Conservation (phyloP, 2,888 invertebrate species). For the Ormia ochracea region DNA sequence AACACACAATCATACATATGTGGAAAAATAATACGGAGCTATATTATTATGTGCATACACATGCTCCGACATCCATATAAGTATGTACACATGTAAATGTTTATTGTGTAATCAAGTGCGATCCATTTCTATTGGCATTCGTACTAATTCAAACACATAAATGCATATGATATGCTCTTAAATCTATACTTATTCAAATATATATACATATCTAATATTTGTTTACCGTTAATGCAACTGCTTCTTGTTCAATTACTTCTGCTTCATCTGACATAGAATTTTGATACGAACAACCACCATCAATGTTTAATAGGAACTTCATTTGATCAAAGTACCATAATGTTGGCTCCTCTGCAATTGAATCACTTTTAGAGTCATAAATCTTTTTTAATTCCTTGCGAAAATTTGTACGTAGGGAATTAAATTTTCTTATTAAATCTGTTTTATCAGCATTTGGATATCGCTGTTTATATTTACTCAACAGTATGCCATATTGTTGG, state of each 20-base stretch:
- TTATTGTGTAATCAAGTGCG: too few relatives aligned
- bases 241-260: neutral
- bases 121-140: too few relatives aligned
- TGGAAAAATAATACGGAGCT: too few relatives aligned
- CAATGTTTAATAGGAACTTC: slow-evolving; percentile 21
- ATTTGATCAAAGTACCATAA: slow-evolving; percentile 42
- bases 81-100: too few relatives aligned
- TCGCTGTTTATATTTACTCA: slow-evolving; percentile 27
- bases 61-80: too few relatives aligned
- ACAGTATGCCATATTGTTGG: slow-evolving; percentile 29
- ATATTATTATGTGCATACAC: too few relatives aligned
- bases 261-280: neutral
- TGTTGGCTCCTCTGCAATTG: slow-evolving; percentile 6
- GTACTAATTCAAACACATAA: too few relatives aligned
- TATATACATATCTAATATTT: neutral
- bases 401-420: slow-evolving; percentile 41
- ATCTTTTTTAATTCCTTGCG: slow-evolving; percentile 32
- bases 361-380: neutral
- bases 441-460: slow-evolving; percentile 16
- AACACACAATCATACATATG: too few relatives aligned
- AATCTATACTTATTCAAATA: too few relatives aligned
- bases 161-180: too few relatives aligned
- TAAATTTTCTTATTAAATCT: slow-evolving; percentile 32
- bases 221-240: neutral
- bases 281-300: neutral